phyloP scores from a whole-genome alignment of 1,140 invertebrate species.

The Drosophila repletoides region DNA sequence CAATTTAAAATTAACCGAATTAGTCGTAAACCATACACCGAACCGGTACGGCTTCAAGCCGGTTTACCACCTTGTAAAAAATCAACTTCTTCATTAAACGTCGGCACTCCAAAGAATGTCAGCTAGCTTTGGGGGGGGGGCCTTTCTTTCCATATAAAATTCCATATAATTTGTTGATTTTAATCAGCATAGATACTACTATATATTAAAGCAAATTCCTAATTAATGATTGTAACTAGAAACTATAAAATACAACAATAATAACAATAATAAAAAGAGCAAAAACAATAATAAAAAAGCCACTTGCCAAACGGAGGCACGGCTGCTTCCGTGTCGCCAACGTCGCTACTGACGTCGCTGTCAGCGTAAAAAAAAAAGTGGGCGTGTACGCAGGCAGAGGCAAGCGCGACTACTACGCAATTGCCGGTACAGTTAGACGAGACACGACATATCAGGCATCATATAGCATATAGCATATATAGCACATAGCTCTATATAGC shows the following conservation, averaged over 20 bases:
- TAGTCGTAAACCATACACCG: no score
- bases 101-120: no score
- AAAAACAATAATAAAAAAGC: not conserved
- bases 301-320: conserved; percentile 49
- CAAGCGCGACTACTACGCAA: conserved; percentile 39
- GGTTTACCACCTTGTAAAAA: no score
- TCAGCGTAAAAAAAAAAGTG: conserved; percentile 39
- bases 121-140: no score
- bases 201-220: not conserved
- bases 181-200: not conserved
- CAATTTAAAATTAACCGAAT: no score
- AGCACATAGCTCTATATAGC: no score
- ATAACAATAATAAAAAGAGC: not conserved
- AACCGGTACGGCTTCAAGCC: no score
- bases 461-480: no score
- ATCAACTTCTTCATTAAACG: no score
- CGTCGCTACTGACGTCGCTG: conserved; percentile 18
- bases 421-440: conserved; percentile 37
- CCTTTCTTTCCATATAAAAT: no score
- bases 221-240: no score
- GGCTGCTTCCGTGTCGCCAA: conserved; percentile 69
- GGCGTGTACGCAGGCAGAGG: conserved; percentile 37
- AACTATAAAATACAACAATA: conserved; percentile 8
- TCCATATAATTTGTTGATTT: not conserved
- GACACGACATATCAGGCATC: conserved; percentile 12